Conservation (phyloP, 92 coral and sea anemone genomes). For the Palythoa grandis region DNA sequence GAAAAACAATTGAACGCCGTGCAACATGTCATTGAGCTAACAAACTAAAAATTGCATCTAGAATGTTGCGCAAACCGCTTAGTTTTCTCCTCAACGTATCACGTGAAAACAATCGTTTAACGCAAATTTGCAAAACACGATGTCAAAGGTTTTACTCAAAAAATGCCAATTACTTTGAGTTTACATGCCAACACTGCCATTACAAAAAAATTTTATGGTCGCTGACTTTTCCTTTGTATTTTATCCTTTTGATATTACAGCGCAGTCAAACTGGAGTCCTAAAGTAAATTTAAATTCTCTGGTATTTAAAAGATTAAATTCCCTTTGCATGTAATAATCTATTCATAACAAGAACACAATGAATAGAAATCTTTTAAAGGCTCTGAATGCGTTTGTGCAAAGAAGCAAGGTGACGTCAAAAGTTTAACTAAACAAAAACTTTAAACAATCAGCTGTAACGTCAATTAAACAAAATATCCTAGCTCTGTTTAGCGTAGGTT, state of each 20-base stretch:
- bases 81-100: too few species aligned
- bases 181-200: background rate
- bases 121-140: background rate
- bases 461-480: background rate
- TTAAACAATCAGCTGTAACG: background rate
- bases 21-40: too few species aligned
- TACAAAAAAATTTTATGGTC: background rate
- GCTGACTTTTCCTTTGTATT: background rate
- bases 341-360: background rate
- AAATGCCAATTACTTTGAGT: background rate
- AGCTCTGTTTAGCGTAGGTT: background rate
- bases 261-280: background rate
- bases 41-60: too few species aligned
- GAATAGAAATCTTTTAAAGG: background rate
- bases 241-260: background rate
- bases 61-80: too few species aligned
- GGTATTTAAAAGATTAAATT: conserved; percentile 12
- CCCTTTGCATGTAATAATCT: background rate
- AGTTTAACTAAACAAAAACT: background rate
- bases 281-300: background rate
- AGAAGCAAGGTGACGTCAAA: background rate
- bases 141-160: background rate
- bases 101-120: too few species aligned
- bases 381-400: background rate
- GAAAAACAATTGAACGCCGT: too few species aligned